These are phyloP conservation scores for Anthopleura sola DNA, from an alignment of 64 coral and sea anemone species.

Conservation along the genomic window DNA sequence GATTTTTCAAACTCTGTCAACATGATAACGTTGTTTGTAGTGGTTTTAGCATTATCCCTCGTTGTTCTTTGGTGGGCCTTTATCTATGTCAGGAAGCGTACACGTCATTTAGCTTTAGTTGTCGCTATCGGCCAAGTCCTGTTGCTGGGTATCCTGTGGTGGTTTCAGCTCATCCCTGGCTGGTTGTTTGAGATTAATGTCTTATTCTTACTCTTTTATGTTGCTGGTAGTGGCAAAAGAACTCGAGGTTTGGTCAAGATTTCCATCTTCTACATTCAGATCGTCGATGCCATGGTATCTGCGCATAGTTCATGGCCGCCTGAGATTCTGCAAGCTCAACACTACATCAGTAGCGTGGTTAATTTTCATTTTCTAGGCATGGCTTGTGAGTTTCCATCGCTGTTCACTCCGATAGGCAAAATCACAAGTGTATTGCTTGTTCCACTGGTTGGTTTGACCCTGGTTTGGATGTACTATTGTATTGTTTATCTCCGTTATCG, in stretches of 20 bases:
- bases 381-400: conserved; percentile 49
- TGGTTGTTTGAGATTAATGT: conserved; percentile 72
- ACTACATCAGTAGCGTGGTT: conserved; percentile 66
- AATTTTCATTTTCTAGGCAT: conserved; percentile 68
- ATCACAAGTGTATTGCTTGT: conserved; percentile 46
- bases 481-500: background rate
- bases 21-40: conserved; percentile 4
- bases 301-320: conserved; percentile 18
- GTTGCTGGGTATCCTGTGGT: conserved; percentile 43
- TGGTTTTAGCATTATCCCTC: conserved; percentile 2
- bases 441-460: conserved; percentile 15
- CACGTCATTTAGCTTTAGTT: background rate
- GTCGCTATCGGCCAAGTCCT: conserved; percentile 52
- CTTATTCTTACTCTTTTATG: conserved; percentile 46
- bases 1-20: conserved; percentile 12
- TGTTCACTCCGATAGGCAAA: conserved; percentile 76
- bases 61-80: conserved; percentile 37
- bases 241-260: conserved; percentile 61
- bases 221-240: conserved; percentile 49
- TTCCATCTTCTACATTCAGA: conserved; percentile 76
- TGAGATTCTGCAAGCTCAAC: background rate
- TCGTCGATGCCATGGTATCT: conserved; percentile 69
- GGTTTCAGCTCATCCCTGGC: conserved; percentile 56
- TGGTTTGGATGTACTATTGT: conserved; percentile 30
- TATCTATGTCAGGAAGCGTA: conserved; percentile 32